Base-by-base conservation (phyloP, 2,888 invertebrate species). In the Micoletzkya japonica region DNA sequence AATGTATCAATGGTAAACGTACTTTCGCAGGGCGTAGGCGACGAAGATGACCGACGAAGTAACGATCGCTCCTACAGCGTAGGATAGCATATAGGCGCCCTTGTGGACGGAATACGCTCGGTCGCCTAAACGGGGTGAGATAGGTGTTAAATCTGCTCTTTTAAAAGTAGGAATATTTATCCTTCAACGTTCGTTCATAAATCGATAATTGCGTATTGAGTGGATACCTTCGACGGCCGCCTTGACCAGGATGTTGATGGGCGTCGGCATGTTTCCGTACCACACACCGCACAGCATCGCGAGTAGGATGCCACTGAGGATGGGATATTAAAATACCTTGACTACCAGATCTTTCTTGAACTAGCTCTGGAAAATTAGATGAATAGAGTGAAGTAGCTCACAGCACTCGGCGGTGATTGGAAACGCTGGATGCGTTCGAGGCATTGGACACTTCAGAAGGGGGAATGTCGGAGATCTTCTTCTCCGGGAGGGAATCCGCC, bases 251-350 rank as follows among this genome's bases (percentile, higher is more conserved):
- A 37, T 37, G 39, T 49, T 77, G 71, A 77, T 77, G 0, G 76
- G 77, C 24, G 79, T 79, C 26, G 77, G 58, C 54, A 76, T 73
- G 66, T 79, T 79, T 32, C 79, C 79, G 57, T 77, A 77, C n/a
- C 76, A 58, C 39, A 77, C 72, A 7, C 79, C 79, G 44, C 76
- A 75, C 57, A 77, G 63, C 6, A 75, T 63, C 2, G 76, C 75
- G 24, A 77, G n/a, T n/a, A n/a, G n/a, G n/a, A n/a, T n/a, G n/a
- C n/a, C n/a, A n/a, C n/a, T n/a, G n/a, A n/a, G n/a, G n/a, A n/a
- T n/a, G n/a, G n/a, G n/a, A n/a, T n/a, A n/a, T n/a, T n/a, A n/a
- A n/a, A n/a, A n/a, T n/a, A n/a, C n/a, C n/a, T n/a, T n/a, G n/a
- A n/a, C n/a, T n/a, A n/a, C n/a, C n/a, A n/a, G n/a, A n/a, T n/a